phyloP scores from a whole-genome alignment of 2,797 vertebrate species.

The Echeneis naucrates region DNA sequence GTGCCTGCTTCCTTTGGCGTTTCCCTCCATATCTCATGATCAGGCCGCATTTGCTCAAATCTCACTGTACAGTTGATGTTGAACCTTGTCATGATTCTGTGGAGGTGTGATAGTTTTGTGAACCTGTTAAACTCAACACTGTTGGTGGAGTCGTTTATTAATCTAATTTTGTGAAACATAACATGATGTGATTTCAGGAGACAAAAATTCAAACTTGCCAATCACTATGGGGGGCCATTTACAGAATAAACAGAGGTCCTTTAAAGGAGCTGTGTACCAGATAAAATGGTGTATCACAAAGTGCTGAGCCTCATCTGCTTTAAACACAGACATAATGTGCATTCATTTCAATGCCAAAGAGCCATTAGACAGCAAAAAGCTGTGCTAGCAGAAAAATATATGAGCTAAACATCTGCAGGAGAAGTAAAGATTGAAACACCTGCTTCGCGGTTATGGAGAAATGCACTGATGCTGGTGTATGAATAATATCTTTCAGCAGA shows the following conservation, averaged over 20 bases:
- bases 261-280: background rate
- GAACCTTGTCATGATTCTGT: background rate
- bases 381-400: background rate
- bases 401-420: background rate
- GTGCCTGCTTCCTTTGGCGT: background rate
- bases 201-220: background rate
- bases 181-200: background rate
- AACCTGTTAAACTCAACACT: background rate
- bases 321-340: background rate
- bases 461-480: background rate
- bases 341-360: conserved; percentile 3
- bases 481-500: background rate
- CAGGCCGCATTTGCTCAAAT: background rate
- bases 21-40: background rate
- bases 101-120: background rate
- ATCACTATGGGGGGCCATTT: background rate
- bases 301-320: background rate
- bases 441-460: conserved; percentile 1
- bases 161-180: background rate
- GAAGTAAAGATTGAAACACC: background rate
- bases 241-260: background rate
- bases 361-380: background rate
- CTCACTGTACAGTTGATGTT: background rate
- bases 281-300: background rate
- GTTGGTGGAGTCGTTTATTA: background rate